Evolutionary conservation across 2,888 invertebrate genomes (phyloP), one percentile per base, ranked within the genome.

Genomic region (Apamea crenata): DNA sequence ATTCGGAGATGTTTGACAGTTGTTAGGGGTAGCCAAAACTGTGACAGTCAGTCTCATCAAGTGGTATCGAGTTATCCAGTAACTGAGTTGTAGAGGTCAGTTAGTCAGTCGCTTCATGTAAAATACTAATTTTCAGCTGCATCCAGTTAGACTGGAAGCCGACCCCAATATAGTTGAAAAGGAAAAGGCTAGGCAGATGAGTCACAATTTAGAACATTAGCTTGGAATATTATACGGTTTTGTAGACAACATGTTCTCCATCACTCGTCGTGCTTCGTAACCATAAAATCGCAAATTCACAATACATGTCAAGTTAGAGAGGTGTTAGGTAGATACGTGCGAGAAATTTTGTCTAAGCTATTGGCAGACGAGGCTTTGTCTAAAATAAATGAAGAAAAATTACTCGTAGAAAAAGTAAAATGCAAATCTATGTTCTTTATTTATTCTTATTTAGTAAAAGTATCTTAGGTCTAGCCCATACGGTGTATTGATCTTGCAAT

Each of bases 321-420:
- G 29, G n/a, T 8, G 25, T 67, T 29, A 56, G 61, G 18, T 29
- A 16, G 21, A 21, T 32, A 74, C 69, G 47, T 74, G 74, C 21
- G 12, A 44, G 47, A 80, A 66, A 32, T 69, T 40, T 81, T n/a
- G 53, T 72, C 53, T n/a, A 53, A 44, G 29, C 44, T 59, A 61
- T 80, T 61, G n/a, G 40, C 12, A 63, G 40, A 63, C 78, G 14
- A 61, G 0, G 21, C 12, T 69, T 47, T 18, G 25, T 47, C 18
- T 40, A n/a, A 67, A 80, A 61, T n/a, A 68, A 82, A 76, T 50
- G 10, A 76, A 69, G 12, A 40, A 47, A 59, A 82, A 59, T 50
- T 29, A 56, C 56, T 25, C 5, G 29, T 36, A 40, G n/a, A 65
- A 69, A 53, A 50, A 21, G 18, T 61, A 25, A 70, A 65, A 80